phyloP scores from a whole-genome alignment of 2,888 invertebrate genomes.

The Heteromyza rotundicornis region DNA sequence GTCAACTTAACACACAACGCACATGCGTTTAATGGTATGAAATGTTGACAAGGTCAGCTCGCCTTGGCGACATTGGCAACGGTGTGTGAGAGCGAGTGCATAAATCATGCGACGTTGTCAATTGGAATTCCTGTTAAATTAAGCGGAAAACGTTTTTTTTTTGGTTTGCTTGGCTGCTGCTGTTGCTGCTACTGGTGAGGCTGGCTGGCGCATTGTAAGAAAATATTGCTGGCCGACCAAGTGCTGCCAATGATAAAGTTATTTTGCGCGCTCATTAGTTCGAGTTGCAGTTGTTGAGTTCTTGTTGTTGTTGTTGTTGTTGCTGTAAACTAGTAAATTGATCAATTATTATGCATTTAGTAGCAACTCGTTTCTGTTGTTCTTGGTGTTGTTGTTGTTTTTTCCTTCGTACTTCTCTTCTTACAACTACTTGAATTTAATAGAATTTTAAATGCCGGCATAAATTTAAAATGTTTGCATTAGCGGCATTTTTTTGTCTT shows the following conservation, averaged over 20 bases:
- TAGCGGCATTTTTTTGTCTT: conserved; percentile 10
- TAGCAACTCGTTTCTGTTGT: conserved; percentile 36
- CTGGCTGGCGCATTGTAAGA: conserved; percentile 19
- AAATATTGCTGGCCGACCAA: no score
- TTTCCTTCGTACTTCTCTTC: not conserved
- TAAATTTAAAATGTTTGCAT: not conserved
- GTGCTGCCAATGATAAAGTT: conserved; percentile 20
- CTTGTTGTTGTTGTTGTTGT: conserved; percentile 11
- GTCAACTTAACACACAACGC: conserved; percentile 50
- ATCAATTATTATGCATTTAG: conserved; percentile 58
- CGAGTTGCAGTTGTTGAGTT: conserved; percentile 20
- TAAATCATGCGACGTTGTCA: conserved; percentile 52
- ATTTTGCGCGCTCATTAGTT: conserved; percentile 20
- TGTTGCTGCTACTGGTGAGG: conserved; percentile 32
- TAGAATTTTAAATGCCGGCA: conserved; percentile 25
- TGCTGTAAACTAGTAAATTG: conserved; percentile 55
- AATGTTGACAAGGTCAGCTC: conserved; percentile 54
- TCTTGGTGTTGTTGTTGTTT: conserved; percentile 15
- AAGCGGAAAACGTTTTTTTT: conserved; percentile 45
- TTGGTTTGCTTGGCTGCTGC: not conserved
- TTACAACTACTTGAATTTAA: conserved; percentile 13
- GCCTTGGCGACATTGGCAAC: conserved; percentile 21
- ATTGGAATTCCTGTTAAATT: conserved; percentile 60
- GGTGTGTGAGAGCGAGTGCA: conserved; percentile 33
- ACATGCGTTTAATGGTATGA: conserved; percentile 32